Base-by-base conservation (phyloP, 2,113 vertebrate species). In the Rhizomys pruinosus region DNA sequence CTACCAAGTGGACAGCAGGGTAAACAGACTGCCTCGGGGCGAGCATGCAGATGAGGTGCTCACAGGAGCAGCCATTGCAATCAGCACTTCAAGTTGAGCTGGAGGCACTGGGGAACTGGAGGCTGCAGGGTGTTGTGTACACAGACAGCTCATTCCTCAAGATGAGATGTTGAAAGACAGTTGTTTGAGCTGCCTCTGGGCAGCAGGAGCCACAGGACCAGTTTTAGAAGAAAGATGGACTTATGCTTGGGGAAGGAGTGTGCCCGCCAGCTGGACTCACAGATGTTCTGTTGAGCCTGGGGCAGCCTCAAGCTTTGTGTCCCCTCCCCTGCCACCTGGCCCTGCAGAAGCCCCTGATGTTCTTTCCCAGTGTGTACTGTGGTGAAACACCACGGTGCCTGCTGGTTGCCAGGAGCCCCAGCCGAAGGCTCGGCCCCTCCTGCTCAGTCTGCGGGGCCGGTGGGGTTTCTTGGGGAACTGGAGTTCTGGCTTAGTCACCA, bases 51-150 rank as follows among this genome's bases (percentile, higher is more conserved):
- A 23, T 23, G 29, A 27, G 57, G 22, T 34, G 32, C n/a, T 52
- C 20, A 0, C 15, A 2, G 0, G 66, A 32, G 2, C 82, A 9
- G 2, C n/a, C 32, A 37, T 63, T 44, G 2, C 4, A 5, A 1
- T 25, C 59, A 19, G 61, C 29, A 17, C 20, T 12, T n/a, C 55
- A 52, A 52, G 29, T 47, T 19, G 76, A 82, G 73, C 47, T 34
- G 59, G n/a, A 92, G 55, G 64, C 0, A 0, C 59, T 52, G 32
- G 74, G 52, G 42, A 61, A 57, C 37, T 2, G 69, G 64, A 55
- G 66, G 42, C 15, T 71, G 32, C 73, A 47, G 2, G 19, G 42
- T 72, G 37, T 79, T 93, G 63, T 71, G 29, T 72, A 10, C 29
- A 42, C 23, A 59, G 1, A 74, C 39, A 44, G 37, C 3, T 0